Evolutionary conservation across 2,888 invertebrate genomes (phyloP).

Genomic region (Acronicta aceris): DNA sequence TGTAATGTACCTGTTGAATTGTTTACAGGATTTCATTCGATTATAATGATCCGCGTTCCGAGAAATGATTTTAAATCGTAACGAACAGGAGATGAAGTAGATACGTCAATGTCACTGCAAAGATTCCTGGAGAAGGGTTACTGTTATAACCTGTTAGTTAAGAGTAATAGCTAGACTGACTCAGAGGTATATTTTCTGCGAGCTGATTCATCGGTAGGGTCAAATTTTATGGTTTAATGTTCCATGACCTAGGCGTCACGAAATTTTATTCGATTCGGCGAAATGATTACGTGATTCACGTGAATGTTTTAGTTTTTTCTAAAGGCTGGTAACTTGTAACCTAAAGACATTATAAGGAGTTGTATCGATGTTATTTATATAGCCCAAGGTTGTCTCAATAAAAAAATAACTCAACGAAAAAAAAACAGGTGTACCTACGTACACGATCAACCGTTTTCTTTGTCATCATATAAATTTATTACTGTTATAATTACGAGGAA

Average conservation of each 20-base stretch:
- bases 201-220: constrained; percentile 49
- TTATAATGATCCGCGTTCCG: constrained; percentile 37
- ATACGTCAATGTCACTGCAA: constrained; percentile 56
- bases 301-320: background rate
- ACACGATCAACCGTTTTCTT: too few species aligned
- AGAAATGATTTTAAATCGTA: constrained; percentile 43
- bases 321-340: too few species aligned
- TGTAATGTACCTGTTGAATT: background rate
- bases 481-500: too few species aligned
- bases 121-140: constrained; percentile 54
- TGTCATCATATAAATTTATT: too few species aligned
- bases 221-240: constrained; percentile 38
- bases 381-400: too few species aligned
- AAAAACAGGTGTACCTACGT: too few species aligned
- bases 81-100: constrained; percentile 52
- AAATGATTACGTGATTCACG: constrained; percentile 27
- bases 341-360: too few species aligned
- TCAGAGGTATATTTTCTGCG: constrained; percentile 38
- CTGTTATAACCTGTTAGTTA: constrained; percentile 42
- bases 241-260: constrained; percentile 10
- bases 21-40: constrained; percentile 36
- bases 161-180: constrained; percentile 42
- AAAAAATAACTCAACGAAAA: too few species aligned
- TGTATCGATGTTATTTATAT: too few species aligned
- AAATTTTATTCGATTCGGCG: constrained; percentile 25